Base-by-base conservation (phyloP, 2,797 vertebrate genomes). In the Valencia hispanica region DNA sequence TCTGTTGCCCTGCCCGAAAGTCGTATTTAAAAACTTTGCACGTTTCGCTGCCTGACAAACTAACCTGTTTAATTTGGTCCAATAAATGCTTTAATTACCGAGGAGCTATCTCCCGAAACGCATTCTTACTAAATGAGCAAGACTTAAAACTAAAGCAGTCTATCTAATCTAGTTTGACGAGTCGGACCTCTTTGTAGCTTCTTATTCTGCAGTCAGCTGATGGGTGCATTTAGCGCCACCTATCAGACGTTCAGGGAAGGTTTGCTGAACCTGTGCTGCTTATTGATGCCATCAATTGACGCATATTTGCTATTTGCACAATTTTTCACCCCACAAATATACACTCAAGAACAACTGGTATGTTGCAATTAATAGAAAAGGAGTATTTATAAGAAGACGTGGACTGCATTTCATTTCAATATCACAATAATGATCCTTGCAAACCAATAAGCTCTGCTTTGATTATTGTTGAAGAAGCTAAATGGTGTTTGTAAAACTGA, bases 1-100 rank as follows among this genome's bases (percentile, higher is more conserved):
- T 66, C 14, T n/a, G 22, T 6, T n/a, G 18, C 14, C 63, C 63
- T 43, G 22, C 25, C 25, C 22, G 25, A n/a, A 66, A 3, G 12
- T n/a, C 36, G 36, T 6, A 25, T n/a, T n/a, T 36, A 20, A 39
- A 65, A 65, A 22, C 3, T 10, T 34, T 57, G 12, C 5, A 8
- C n/a, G 11, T 55, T 55, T 27, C 34, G 59, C 20, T 63, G 32
- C 18, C 32, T 32, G n/a, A 27, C 2, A 34, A 50, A 50, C 47
- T 50, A 30, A 70, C 47, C 68, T 70, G 68, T 70, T 70, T 12
- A 22, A 50, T 34, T 70, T 25, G 47, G 30, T 48, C 47, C 20
- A 34, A 70, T 1, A 51, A 10, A 70, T 32, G 30, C 18, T 50
- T 32, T 27, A 51, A 25, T 12, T 48, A 22, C 25, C 18, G 5